Percentiles rank a stretch among this genome's conserved stretches.
These are phyloP conservation scores for Hydrolagus colliei DNA, from an alignment of 2,797 vertebrate species.

Conservation along the genomic window DNA sequence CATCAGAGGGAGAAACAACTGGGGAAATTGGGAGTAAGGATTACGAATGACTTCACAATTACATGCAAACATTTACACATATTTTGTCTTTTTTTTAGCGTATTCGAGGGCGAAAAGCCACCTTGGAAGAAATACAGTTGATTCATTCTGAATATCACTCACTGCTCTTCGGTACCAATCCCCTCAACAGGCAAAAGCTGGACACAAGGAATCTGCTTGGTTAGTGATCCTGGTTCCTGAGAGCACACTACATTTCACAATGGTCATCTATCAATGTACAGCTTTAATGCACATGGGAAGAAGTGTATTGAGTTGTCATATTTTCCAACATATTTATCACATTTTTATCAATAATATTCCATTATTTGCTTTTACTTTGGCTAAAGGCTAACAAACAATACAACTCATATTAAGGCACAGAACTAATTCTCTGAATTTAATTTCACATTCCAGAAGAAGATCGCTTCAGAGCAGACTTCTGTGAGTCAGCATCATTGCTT, in stretches of 20 bases:
- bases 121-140: constrained; percentile 69
- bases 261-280: constrained; percentile 61
- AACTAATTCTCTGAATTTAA: not conserved
- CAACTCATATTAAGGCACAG: not conserved
- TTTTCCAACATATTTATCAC: constrained; percentile 45
- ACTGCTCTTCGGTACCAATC: constrained; percentile 63
- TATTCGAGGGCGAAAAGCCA: constrained; percentile 70
- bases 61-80: too few relatives aligned
- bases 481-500: too few relatives aligned
- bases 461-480: too few relatives aligned
- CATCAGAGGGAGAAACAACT: too few relatives aligned
- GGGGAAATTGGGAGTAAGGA: too few relatives aligned
- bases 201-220: constrained; percentile 65
- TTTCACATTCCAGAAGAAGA: too few relatives aligned
- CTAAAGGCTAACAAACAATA: not conserved
- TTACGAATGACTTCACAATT: too few relatives aligned
- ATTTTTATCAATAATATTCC: not conserved
- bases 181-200: constrained; percentile 66
- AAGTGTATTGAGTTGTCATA: constrained; percentile 45
- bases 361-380: not conserved
- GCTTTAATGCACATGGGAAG: constrained; percentile 56
- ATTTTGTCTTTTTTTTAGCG: constrained; percentile 61
- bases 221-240: constrained; percentile 56
- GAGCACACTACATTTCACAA: constrained; percentile 57
- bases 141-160: constrained; percentile 68